Conservation (phyloP, 2,113 vertebrate species). For the Desmodus rotundus region DNA sequence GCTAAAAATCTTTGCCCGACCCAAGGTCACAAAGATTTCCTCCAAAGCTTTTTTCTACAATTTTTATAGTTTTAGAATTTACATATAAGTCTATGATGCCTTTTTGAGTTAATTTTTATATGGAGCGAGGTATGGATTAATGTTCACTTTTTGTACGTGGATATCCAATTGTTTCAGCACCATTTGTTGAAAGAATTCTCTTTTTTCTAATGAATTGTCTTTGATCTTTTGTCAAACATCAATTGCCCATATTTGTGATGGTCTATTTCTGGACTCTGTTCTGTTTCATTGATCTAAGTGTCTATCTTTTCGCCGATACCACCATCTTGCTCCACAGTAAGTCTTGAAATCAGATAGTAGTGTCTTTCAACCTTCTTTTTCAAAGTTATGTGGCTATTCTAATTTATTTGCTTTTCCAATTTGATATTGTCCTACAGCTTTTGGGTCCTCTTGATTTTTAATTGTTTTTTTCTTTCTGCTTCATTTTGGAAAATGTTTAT, state of each 20-base stretch:
- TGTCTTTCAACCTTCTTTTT: neutral
- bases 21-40: neutral
- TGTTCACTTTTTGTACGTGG: neutral
- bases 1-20: neutral
- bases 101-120: conserved; percentile 38
- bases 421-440: neutral
- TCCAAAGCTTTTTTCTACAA: neutral
- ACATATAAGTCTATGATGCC: neutral
- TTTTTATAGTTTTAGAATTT: conserved; percentile 2
- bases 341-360: neutral
- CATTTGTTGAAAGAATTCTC: neutral
- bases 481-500: conserved; percentile 19
- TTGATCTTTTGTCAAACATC: neutral
- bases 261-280: neutral
- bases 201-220: neutral
- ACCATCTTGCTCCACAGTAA: neutral
- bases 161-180: neutral
- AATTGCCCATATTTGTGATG: neutral
- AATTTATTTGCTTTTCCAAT: neutral
- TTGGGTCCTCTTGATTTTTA: neutral
- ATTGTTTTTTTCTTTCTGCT: neutral
- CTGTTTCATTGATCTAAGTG: neutral
- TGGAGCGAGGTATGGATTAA: neutral
- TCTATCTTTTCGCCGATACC: neutral
- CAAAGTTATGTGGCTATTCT: neutral